phyloP scores from a whole-genome alignment of 2,113 vertebrate genomes.

The Dipodomys stephensi region DNA sequence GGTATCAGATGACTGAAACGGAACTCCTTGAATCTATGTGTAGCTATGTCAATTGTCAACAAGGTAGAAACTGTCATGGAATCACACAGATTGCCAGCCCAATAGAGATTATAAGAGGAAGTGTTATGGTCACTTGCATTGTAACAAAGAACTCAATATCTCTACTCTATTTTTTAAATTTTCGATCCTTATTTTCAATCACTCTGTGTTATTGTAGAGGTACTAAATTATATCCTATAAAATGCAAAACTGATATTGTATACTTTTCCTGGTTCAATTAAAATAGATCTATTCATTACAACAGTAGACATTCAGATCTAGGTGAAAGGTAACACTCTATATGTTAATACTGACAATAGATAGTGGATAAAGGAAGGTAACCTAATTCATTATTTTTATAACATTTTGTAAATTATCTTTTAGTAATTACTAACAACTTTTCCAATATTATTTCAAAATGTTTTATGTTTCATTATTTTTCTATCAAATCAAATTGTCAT shows the following conservation, averaged over 20 bases:
- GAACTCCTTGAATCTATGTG: not conserved
- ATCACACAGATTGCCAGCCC: not conserved
- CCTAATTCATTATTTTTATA: not conserved
- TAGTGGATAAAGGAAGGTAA: not conserved
- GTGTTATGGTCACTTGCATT: not conserved
- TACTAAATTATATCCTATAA: not conserved
- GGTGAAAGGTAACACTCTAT: not conserved
- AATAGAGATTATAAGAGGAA: not conserved
- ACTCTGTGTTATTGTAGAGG: not conserved
- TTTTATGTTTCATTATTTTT: slow-evolving; percentile 20
- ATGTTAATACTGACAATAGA: not conserved
- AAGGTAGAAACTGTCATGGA: not conserved
- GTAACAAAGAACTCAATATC: not conserved
- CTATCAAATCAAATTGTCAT: not conserved
- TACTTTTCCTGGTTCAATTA: not conserved
- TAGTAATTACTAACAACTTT: not conserved
- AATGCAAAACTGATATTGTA: not conserved
- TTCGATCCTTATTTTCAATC: not conserved
- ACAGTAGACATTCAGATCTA: not conserved
- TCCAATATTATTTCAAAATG: not conserved
- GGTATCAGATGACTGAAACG: not conserved
- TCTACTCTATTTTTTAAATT: not conserved
- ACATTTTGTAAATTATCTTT: slow-evolving; percentile 22
- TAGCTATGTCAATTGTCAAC: not conserved
- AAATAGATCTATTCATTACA: not conserved